phyloP scores from a whole-genome alignment of 2,888 invertebrate genomes.

The Anoplius nigerrimus region DNA sequence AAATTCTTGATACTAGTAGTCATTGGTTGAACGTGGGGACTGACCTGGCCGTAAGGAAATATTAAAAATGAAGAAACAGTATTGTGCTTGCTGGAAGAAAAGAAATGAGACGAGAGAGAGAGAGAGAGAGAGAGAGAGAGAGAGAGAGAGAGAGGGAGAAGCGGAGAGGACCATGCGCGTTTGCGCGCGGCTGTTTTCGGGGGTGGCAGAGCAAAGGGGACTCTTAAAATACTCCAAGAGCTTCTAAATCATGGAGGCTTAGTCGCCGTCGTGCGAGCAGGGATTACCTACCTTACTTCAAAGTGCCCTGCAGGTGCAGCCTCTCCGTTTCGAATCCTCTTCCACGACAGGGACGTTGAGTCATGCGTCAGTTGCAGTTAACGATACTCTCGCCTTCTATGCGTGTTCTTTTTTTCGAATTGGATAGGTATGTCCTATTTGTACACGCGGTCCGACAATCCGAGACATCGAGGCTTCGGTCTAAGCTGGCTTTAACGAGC shows the following conservation, averaged over 20 bases:
- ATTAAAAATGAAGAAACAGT: neutral
- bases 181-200: constrained; percentile 41
- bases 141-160: constrained; percentile 13
- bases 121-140: constrained; percentile 13
- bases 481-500: too few species aligned
- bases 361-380: constrained; percentile 65
- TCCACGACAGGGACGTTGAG: constrained; percentile 64
- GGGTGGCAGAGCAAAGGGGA: constrained; percentile 64
- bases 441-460: too few species aligned
- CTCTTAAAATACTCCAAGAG: constrained; percentile 74
- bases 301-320: constrained; percentile 74
- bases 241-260: constrained; percentile 75
- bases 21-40: neutral
- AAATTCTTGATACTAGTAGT: too few species aligned
- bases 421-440: neutral
- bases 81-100: neutral
- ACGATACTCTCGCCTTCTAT: constrained; percentile 46
- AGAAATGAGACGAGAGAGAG: neutral
- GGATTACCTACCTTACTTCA: constrained; percentile 74
- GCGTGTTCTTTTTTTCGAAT: neutral
- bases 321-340: constrained; percentile 62
- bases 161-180: neutral
- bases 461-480: too few species aligned
- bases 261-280: constrained; percentile 71
- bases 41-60: neutral